phyloP scores from a whole-genome alignment of 2,797 vertebrate genomes.

The Synaphobranchus kaupii region DNA sequence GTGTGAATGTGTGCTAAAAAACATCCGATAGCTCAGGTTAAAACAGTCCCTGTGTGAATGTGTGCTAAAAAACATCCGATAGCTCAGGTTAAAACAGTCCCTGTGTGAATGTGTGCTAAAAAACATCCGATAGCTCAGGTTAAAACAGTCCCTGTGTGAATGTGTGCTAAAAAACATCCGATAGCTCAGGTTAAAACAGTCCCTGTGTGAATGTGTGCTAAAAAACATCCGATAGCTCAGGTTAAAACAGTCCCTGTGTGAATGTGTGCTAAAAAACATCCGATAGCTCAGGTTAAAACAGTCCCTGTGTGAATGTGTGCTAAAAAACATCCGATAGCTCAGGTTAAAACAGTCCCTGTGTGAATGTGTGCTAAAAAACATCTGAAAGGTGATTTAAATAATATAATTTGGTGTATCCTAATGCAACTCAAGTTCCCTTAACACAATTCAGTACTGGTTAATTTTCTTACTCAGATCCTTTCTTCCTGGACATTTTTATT shows the following conservation, averaged over 20 bases:
- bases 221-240: neutral
- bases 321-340: too few relatives aligned
- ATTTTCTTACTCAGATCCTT: neutral
- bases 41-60: neutral
- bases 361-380: neutral
- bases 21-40: neutral
- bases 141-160: neutral
- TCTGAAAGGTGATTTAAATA: neutral
- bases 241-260: neutral
- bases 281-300: neutral
- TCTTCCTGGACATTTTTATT: neutral
- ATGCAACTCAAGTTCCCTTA: neutral
- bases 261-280: neutral
- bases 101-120: neutral
- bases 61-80: neutral
- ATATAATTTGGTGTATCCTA: neutral
- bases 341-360: too few relatives aligned
- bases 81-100: neutral
- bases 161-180: neutral
- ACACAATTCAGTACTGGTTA: neutral
- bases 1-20: neutral
- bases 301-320: neutral
- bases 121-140: neutral
- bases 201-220: neutral
- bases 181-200: neutral